Conservation (phyloP, 2,797 vertebrate species). For the Carapus acus region DNA sequence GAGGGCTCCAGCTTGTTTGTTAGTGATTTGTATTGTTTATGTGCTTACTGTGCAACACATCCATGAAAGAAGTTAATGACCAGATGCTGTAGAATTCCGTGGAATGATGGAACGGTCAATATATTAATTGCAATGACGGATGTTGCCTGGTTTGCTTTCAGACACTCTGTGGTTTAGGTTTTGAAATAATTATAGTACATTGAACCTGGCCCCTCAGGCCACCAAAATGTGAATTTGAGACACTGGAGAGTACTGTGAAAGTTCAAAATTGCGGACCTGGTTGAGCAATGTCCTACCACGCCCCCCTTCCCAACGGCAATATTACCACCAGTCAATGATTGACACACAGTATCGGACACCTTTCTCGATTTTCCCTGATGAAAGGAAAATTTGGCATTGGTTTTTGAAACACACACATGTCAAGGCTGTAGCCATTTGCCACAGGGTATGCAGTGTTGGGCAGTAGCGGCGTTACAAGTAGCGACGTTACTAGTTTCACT, state of each 20-base stretch:
- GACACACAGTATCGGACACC: no score
- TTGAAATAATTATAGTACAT: not conserved
- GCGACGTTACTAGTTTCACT: no score
- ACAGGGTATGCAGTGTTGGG: no score
- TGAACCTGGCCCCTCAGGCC: not conserved
- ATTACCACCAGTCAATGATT: no score
- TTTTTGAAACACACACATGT: not conserved
- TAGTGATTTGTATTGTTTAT: slow-evolving; percentile 1
- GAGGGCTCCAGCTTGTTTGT: not conserved
- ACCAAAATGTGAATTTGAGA: no score
- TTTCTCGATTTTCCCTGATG: no score
- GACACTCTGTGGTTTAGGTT: not conserved
- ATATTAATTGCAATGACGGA: not conserved
- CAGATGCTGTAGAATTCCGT: not conserved
- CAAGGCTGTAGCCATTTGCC: slow-evolving; percentile 20
- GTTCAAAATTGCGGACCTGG: not conserved
- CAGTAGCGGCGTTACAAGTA: no score
- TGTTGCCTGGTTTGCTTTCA: not conserved
- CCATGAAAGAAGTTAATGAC: slow-evolving; percentile 6
- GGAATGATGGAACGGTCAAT: not conserved
- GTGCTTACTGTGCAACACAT: not conserved
- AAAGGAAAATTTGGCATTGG: no score
- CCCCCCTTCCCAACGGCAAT: not conserved
- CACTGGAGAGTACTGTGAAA: not conserved
- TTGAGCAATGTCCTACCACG: not conserved